A percentile compares a stretch with the other conserved stretches of the same genome.
Evolutionary conservation across 2,113 vertebrate genomes (phyloP).

Genomic region (Eleginops maclovinus): DNA sequence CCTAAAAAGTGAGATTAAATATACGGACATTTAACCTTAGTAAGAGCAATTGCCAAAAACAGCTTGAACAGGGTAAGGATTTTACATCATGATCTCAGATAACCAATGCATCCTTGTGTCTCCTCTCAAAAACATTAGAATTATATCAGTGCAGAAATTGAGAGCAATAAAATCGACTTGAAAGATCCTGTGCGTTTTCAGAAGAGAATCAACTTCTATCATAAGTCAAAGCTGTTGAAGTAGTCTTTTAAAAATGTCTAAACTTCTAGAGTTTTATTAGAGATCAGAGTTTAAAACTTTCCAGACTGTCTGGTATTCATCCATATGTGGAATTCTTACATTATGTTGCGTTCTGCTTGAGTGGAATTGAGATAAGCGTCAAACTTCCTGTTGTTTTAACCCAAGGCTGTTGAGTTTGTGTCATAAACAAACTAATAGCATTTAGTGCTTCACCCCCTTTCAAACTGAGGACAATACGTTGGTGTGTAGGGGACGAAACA

Average conservation of each 20-base stretch:
- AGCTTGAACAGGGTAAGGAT: too few species aligned
- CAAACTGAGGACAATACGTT: background rate
- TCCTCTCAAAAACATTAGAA: background rate
- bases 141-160: background rate
- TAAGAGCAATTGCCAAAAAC: too few species aligned
- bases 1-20: too few species aligned
- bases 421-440: background rate
- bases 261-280: background rate
- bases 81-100: background rate
- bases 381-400: slow-evolving; percentile 5
- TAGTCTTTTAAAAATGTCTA: background rate
- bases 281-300: background rate
- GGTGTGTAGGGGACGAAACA: slow-evolving; percentile 1
- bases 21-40: too few species aligned
- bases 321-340: too few species aligned
- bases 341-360: background rate
- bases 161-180: background rate
- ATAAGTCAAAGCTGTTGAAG: background rate
- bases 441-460: background rate
- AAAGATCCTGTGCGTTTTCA: too few species aligned
- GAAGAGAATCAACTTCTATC: too few species aligned
- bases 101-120: background rate
- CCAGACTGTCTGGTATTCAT: too few species aligned
- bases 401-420: background rate
- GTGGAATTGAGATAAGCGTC: background rate